Evolutionary conservation across 2,888 invertebrate species (phyloP), one percentile per base, ranked within the genome.

Genomic region (Helleia helle): DNA sequence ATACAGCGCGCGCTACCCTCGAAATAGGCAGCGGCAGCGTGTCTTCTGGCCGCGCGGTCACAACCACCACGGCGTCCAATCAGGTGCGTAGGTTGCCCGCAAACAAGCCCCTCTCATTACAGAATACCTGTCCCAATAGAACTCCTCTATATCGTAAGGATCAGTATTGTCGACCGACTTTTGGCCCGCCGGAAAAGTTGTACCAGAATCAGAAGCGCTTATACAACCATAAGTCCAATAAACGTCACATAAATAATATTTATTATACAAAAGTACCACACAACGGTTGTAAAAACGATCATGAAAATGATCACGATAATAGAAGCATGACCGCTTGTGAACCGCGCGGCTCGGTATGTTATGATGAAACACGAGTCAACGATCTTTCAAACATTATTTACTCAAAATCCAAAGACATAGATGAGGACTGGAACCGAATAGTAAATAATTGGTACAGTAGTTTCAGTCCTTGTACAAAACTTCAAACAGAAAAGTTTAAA

Each of bases 21-120:
- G 86, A 86, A 72, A 85, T 86, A 64, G 84, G 81, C 65, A 75
- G 77, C 70, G 73, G 76, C 67, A 68, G 72, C 62, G 79, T 76
- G 67, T 61, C 79, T 63, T 69, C 77, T 68, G 81, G 80, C 71
- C 83, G 84, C 73, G 81, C 83, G 64, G 76, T 79, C 71, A 81
- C 84, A 68, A 77, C 75, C 72, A 80, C 83, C 69, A 77, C 85
- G 60, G 71, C 83, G 48, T 79, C 83, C 68, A 76, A 81, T 68
- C 83, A 83, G 83, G 83, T 83, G 79, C 77, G 83, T 79, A 77
- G 64, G 49, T 41, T 49, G 38, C 44, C 30, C 30, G 4, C 15
- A 5, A 15, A n/a, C n/a, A n/a, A n/a, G n/a, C n/a, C n/a, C n/a
- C n/a, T n/a, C n/a, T n/a, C n/a, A n/a, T n/a, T n/a, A n/a, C n/a